phyloP scores from a whole-genome alignment of 2,888 invertebrate species.

The Eudiplozoon nipponicum region DNA sequence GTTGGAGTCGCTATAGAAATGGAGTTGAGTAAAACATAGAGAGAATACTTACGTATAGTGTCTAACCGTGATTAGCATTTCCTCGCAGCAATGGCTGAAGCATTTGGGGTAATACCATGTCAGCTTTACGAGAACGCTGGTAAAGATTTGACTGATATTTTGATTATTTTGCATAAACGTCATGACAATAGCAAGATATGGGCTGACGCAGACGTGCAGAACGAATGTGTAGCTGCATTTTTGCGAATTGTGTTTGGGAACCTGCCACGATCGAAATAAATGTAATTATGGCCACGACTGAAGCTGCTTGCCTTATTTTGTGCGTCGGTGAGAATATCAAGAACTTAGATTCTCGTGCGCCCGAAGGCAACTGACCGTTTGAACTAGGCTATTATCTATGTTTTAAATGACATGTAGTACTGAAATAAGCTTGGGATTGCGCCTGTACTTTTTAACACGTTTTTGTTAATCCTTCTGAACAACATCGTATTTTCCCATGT shows the following conservation, averaged over 20 bases:
- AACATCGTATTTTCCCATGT: too few relatives aligned
- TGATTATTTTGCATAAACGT: slow-evolving; percentile 73
- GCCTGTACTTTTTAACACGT: too few relatives aligned
- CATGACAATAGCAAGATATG: slow-evolving; percentile 64
- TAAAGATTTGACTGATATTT: slow-evolving; percentile 77
- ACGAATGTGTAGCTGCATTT: slow-evolving; percentile 69
- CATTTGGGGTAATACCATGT: slow-evolving; percentile 70
- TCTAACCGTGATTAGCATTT: slow-evolving; percentile 73
- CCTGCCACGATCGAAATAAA: slow-evolving; percentile 80
- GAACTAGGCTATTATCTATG: too few relatives aligned
- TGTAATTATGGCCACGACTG: slow-evolving; percentile 69
- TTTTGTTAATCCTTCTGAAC: too few relatives aligned
- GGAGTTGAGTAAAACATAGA: slow-evolving; percentile 60
- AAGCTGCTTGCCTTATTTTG: slow-evolving; percentile 64
- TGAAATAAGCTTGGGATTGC: too few relatives aligned
- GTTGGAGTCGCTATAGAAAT: slow-evolving; percentile 94
- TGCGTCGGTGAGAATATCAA: slow-evolving; percentile 94
- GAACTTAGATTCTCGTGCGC: slow-evolving; percentile 33
- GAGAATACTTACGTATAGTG: slow-evolving; percentile 57
- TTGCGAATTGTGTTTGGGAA: slow-evolving; percentile 73
- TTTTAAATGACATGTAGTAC: too few relatives aligned
- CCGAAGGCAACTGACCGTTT: slow-evolving; percentile 16
- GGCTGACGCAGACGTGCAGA: slow-evolving; percentile 74
- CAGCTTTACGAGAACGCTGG: slow-evolving; percentile 96
- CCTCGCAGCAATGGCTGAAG: slow-evolving; percentile 61